Percentiles rank a stretch among this genome's conserved stretches.
Conservation (phyloP, 1,140 invertebrate genomes). For the Zaprionus ornatus region DNA sequence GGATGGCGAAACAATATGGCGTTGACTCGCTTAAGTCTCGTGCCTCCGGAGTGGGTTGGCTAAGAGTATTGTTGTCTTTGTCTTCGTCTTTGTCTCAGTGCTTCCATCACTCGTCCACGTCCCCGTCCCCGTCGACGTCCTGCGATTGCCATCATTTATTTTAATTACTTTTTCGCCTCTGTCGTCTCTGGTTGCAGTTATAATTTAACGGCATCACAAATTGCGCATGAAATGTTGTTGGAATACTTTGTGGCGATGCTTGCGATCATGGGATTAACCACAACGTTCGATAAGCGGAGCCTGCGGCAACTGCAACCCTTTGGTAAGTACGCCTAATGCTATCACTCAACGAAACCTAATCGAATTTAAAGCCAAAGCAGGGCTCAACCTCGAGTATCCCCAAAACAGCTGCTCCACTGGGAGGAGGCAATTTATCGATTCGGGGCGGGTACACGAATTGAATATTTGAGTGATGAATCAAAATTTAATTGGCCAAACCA, state of each 20-base stretch:
- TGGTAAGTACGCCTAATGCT: constrained; percentile 64
- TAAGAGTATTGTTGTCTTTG: constrained; percentile 2
- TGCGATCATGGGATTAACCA: constrained; percentile 83
- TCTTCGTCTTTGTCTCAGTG: constrained; percentile 27
- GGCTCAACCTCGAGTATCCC: neutral
- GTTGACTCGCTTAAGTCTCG: constrained; percentile 39
- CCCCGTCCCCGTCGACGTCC: constrained; percentile 10
- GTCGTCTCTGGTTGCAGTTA: constrained; percentile 64
- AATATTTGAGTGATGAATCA: neutral
- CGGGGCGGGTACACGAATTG: neutral
- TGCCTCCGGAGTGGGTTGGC: neutral
- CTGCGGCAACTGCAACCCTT: constrained; percentile 57
- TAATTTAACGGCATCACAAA: constrained; percentile 78
- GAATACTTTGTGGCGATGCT: constrained; percentile 83
- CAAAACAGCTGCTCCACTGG: neutral
- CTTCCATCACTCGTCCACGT: neutral
- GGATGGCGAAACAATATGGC: constrained; percentile 58
- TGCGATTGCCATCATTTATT: constrained; percentile 79
- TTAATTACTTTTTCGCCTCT: constrained; percentile 76
- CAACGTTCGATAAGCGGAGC: constrained; percentile 77
- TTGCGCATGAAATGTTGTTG: constrained; percentile 84
- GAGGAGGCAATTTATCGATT: neutral
- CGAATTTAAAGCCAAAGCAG: neutral
- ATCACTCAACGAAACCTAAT: neutral
- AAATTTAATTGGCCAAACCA: neutral